Conservation (phyloP, 2,113 vertebrate genomes). For the Podarcis muralis region DNA sequence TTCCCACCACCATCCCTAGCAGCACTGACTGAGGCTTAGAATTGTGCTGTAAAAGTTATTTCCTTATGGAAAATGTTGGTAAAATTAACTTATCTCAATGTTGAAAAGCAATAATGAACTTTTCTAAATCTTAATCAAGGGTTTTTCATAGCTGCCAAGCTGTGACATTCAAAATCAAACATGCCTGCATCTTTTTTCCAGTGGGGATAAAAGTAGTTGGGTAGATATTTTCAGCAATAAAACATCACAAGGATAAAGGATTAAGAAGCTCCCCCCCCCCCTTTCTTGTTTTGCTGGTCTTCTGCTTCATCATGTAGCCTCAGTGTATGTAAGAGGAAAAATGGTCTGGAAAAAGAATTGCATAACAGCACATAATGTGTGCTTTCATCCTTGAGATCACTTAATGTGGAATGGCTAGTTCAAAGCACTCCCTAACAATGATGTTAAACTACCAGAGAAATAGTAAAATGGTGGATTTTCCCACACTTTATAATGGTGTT, state of each 20-base stretch:
- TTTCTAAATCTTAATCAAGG: not conserved
- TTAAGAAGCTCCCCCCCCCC: too few species aligned
- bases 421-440: not conserved
- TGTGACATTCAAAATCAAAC: not conserved
- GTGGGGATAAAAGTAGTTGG: too few species aligned
- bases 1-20: too few species aligned
- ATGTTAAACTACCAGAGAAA: not conserved
- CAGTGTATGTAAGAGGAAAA: not conserved
- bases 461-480: not conserved
- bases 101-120: not conserved
- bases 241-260: too few species aligned
- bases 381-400: not conserved
- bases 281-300: not conserved
- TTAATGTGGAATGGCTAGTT: not conserved
- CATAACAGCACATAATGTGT: not conserved
- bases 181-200: too few species aligned
- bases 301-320: not conserved
- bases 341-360: not conserved
- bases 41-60: not conserved
- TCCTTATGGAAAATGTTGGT: not conserved
- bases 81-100: conserved; percentile 1
- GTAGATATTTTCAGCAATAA: too few species aligned
- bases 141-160: not conserved
- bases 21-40: too few species aligned
- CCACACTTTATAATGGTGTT: not conserved